Conservation (phyloP, 2,113 vertebrate genomes). For the Coturnix japonica region DNA sequence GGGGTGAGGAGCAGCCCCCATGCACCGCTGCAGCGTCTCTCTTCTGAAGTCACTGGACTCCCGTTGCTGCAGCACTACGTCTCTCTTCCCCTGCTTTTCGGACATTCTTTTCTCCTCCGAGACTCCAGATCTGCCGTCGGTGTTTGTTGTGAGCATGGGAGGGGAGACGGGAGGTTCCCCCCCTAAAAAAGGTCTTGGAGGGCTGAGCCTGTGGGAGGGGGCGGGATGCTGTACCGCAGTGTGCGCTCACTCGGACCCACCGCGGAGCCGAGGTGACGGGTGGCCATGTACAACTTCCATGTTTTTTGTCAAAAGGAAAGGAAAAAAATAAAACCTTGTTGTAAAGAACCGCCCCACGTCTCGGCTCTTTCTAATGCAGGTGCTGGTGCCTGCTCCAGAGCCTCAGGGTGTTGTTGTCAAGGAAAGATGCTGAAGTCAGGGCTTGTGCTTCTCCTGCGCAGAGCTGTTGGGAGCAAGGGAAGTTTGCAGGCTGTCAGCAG, state of each 20-base stretch:
- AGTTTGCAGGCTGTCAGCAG: not conserved
- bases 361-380: not conserved
- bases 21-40: not conserved
- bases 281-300: constrained; percentile 66
- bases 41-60: not conserved
- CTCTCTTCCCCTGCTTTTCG: not conserved
- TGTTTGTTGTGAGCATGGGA: not conserved
- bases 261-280: constrained; percentile 33
- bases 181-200: not conserved
- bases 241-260: constrained; percentile 70
- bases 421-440: not conserved
- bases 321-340: constrained; percentile 82
- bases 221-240: constrained; percentile 66
- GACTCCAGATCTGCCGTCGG: accelerated
- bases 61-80: not conserved
- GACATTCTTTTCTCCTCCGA: not conserved
- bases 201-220: not conserved
- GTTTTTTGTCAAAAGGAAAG: constrained; percentile 73
- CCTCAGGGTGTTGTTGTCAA: not conserved
- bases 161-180: not conserved
- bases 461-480: not conserved
- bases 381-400: not conserved
- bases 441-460: not conserved
- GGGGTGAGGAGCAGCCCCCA: not conserved
- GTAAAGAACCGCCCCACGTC: constrained; percentile 58